These are phyloP conservation scores for Linyphia triangularis DNA, from an alignment of 2,888 invertebrate genomes.

Conservation along the genomic window DNA sequence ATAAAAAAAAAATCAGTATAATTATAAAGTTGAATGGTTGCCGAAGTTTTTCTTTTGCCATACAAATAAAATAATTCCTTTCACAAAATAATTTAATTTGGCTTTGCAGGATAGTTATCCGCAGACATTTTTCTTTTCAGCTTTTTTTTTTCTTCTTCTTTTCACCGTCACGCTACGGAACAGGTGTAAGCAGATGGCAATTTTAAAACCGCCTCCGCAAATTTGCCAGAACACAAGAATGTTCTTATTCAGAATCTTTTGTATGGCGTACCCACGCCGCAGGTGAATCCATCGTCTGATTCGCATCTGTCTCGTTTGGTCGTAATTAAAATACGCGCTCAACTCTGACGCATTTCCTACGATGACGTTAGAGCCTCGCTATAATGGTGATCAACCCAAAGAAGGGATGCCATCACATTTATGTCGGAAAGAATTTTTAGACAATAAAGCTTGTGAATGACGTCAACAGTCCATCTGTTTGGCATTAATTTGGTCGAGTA, in stretches of 20 bases:
- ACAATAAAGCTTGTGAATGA: neutral
- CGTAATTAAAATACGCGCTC: constrained; percentile 22
- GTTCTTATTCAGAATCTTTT: constrained; percentile 11
- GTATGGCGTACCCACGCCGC: neutral
- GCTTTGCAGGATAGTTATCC: neutral
- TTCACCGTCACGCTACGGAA: neutral
- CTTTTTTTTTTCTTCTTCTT: neutral
- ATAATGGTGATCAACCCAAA: neutral
- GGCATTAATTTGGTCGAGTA: no score
- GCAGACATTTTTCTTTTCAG: neutral
- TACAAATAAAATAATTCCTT: neutral
- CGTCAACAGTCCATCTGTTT: no score
- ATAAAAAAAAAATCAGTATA: no score
- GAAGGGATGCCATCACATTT: neutral
- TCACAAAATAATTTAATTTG: neutral
- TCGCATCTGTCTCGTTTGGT: neutral
- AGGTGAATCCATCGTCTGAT: neutral
- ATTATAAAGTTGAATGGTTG: no score
- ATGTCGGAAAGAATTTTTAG: neutral
- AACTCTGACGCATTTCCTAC: constrained; percentile 34
- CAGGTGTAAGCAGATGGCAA: neutral
- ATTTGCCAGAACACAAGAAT: neutral
- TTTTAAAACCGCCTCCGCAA: neutral
- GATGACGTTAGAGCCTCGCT: neutral
- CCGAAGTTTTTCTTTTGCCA: no score